These are phyloP conservation scores for Boloria selene DNA, from an alignment of 2,888 invertebrate genomes.

Conservation along the genomic window DNA sequence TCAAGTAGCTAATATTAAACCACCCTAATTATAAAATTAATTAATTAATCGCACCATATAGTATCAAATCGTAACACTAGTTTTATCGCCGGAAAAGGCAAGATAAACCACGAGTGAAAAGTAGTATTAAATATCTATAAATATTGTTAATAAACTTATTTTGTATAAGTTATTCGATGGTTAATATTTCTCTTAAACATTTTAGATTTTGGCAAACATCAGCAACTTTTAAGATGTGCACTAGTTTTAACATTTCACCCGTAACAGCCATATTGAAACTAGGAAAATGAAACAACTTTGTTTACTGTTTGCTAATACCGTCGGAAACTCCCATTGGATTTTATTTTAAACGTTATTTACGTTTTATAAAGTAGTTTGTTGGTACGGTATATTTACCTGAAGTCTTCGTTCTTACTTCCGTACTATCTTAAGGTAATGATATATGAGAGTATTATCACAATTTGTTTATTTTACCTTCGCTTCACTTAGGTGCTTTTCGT, in stretches of 20 bases:
- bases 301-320: conserved; percentile 20
- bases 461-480: no score
- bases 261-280: conserved; percentile 28
- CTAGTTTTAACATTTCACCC: conserved; percentile 27
- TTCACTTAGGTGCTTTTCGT: no score
- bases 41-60: no score
- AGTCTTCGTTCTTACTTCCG: neutral
- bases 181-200: neutral
- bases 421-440: neutral
- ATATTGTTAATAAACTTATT: no score
- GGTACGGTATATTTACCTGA: neutral
- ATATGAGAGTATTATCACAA: no score
- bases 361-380: neutral
- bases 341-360: conserved; percentile 24
- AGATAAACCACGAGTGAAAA: no score
- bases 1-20: no score
- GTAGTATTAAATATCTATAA: neutral
- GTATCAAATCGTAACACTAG: no score
- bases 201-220: neutral
- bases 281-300: conserved; percentile 25
- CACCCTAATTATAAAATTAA: no score
- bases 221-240: conserved; percentile 1
- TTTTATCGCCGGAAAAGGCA: no score
- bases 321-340: conserved; percentile 15
- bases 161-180: no score